A percentile compares a stretch with the other conserved stretches of the same genome.
These are phyloP conservation scores for Phoebastria nigripes DNA, from an alignment of 2,797 vertebrate species.

Conservation along the genomic window DNA sequence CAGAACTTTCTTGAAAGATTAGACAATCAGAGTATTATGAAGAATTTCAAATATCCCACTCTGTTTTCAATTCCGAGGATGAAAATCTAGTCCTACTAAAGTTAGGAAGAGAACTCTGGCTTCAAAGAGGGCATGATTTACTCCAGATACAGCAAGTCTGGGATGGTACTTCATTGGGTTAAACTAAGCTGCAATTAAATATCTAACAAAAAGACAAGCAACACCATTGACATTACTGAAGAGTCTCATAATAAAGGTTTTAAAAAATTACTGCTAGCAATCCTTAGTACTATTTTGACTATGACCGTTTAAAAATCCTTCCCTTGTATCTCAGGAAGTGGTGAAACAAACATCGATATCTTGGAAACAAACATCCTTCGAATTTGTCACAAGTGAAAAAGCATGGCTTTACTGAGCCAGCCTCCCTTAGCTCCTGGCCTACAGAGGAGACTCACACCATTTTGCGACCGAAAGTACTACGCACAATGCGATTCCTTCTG, in stretches of 20 bases:
- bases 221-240: not conserved
- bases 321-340: not conserved
- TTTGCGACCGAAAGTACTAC: fast-evolving
- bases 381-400: not conserved
- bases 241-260: not conserved
- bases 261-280: not conserved
- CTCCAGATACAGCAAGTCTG: not conserved
- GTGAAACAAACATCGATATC: not conserved
- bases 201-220: not conserved
- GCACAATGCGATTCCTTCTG: not conserved
- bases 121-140: not conserved
- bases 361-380: not conserved
- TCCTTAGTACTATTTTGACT: not conserved
- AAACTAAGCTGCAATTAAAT: not conserved
- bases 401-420: not conserved
- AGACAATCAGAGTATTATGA: not conserved
- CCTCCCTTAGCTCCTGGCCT: not conserved
- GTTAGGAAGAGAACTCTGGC: not conserved
- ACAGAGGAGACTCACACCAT: not conserved
- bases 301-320: not conserved
- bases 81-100: not conserved
- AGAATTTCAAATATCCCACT: not conserved
- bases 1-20: not conserved
- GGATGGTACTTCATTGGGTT: not conserved
- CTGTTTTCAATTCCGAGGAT: not conserved